Conservation (phyloP, 2,888 invertebrate genomes). For the Orchestes rusci region DNA sequence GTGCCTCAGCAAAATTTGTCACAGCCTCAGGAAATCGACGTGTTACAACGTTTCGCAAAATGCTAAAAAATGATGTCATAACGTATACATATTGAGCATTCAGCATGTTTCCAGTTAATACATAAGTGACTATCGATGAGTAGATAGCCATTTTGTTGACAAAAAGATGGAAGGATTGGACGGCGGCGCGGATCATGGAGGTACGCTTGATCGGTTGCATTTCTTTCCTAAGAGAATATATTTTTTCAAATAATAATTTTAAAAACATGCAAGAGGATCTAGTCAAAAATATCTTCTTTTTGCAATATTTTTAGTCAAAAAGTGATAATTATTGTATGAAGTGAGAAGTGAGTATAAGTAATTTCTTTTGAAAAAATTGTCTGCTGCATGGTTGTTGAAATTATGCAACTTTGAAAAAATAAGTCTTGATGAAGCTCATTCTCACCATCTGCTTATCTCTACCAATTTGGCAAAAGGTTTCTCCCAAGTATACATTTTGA, state of each 20-base stretch:
- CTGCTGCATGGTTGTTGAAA: no score
- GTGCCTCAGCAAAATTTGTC: constrained; percentile 61
- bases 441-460: constrained; percentile 51
- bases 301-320: no score
- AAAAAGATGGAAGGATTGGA: constrained; percentile 62
- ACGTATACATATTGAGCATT: constrained; percentile 63
- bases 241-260: neutral
- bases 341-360: no score
- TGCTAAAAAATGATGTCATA: constrained; percentile 67
- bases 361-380: no score
- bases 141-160: constrained; percentile 79
- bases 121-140: constrained; percentile 69
- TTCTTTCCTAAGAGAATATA: constrained; percentile 52
- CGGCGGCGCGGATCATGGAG: constrained; percentile 58
- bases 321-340: no score
- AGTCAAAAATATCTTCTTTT: no score
- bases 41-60: constrained; percentile 58
- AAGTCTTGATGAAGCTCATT: no score
- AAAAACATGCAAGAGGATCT: no score
- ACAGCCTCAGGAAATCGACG: constrained; percentile 55
- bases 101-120: constrained; percentile 52
- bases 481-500: constrained; percentile 97
- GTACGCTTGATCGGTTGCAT: constrained; percentile 56
- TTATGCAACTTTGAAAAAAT: no score
- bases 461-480: constrained; percentile 76